These are phyloP conservation scores for Lampris incognitus DNA, from an alignment of 2,113 vertebrate genomes.

Conservation along the genomic window DNA sequence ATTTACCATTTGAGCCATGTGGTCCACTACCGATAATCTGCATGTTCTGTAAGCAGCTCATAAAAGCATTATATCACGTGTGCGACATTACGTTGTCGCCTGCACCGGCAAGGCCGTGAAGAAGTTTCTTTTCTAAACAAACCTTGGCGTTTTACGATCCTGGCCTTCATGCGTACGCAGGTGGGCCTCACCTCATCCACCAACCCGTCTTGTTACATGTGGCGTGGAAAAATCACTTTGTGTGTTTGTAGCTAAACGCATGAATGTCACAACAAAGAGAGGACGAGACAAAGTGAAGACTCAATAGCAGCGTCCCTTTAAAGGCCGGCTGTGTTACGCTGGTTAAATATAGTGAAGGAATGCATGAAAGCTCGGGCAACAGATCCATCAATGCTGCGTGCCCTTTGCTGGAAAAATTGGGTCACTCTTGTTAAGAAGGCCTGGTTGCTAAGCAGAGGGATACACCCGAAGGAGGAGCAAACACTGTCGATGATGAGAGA, in stretches of 20 bases:
- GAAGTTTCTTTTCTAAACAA: too few relatives aligned
- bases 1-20: too few relatives aligned
- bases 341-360: conserved; percentile 48
- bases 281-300: conserved; percentile 30
- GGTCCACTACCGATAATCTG: too few relatives aligned
- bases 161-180: neutral
- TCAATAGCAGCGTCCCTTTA: conserved; percentile 30
- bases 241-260: neutral
- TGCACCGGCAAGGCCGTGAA: too few relatives aligned
- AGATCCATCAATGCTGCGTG: conserved; percentile 68
- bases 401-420: conserved; percentile 71
- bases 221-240: too few relatives aligned
- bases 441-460: conserved; percentile 59
- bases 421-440: conserved; percentile 70
- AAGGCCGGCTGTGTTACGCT: conserved; percentile 47
- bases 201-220: neutral
- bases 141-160: too few relatives aligned
- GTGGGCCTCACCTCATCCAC: conserved; percentile 10
- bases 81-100: too few relatives aligned
- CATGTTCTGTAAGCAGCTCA: too few relatives aligned
- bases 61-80: too few relatives aligned
- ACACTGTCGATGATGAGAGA: conserved; percentile 66
- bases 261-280: conserved; percentile 5
- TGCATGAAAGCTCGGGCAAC: conserved; percentile 61
- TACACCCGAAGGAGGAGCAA: conserved; percentile 70